A percentile compares a stretch with the other conserved stretches of the same genome.
These are phyloP conservation scores for Callithrix jacchus DNA, from an alignment of 2,113 vertebrate genomes.

Conservation along the genomic window DNA sequence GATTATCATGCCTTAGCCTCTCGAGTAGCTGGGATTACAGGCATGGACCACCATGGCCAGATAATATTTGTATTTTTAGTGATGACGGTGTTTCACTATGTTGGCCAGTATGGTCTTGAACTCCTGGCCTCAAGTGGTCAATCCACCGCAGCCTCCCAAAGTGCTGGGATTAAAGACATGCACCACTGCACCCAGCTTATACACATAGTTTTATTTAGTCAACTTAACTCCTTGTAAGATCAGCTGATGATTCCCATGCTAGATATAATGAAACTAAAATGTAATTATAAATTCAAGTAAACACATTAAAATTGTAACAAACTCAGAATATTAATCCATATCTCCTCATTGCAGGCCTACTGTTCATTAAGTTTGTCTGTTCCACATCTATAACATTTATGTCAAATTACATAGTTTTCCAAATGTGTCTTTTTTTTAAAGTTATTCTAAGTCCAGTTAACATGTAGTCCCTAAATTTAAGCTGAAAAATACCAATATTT, in stretches of 20 bases:
- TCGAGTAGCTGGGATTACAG: too few species aligned
- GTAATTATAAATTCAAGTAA: not conserved
- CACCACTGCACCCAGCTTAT: too few species aligned
- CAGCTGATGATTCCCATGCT: not conserved
- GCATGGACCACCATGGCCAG: too few species aligned
- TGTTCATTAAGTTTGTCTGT: not conserved
- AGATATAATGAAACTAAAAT: not conserved
- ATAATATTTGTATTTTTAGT: too few species aligned
- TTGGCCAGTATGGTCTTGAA: too few species aligned
- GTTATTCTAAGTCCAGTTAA: not conserved
- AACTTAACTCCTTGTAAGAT: not conserved
- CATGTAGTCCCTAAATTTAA: not conserved
- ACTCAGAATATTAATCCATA: not conserved
- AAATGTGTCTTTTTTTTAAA: not conserved
- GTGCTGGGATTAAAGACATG: too few species aligned
- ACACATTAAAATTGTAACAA: not conserved
- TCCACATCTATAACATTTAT: not conserved
- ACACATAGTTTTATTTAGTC: not conserved
- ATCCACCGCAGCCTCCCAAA: too few species aligned
- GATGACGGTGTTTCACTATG: too few species aligned
- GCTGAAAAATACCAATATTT: not conserved
- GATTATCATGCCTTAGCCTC: too few species aligned
- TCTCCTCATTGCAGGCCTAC: not conserved
- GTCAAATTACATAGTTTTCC: not conserved
- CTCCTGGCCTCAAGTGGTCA: too few species aligned